Conservation (phyloP, 2,113 vertebrate genomes). For the Beaufortia kweichowensis region DNA sequence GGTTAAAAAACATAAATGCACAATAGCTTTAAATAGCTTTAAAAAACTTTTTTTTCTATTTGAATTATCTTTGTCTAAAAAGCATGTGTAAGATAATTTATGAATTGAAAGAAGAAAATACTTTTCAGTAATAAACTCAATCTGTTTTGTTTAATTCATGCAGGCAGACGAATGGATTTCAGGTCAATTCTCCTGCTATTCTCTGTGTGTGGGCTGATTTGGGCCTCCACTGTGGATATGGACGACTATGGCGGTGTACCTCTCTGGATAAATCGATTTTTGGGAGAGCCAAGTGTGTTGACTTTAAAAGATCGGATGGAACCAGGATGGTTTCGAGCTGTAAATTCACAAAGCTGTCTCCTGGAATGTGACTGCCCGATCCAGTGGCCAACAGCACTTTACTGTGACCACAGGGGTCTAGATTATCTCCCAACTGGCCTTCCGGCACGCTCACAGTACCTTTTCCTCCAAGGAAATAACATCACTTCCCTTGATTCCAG, state of each 20-base stretch:
- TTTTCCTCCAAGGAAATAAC: slow-evolving; percentile 76
- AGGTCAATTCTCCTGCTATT: slow-evolving; percentile 48
- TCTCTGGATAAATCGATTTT: slow-evolving; percentile 71
- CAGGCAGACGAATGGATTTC: slow-evolving; percentile 35
- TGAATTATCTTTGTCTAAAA: not conserved
- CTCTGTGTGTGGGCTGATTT: slow-evolving; percentile 38
- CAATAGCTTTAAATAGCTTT: not conserved
- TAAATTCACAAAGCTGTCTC: slow-evolving; percentile 67
- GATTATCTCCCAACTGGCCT: slow-evolving; percentile 57
- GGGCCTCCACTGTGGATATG: slow-evolving; percentile 49
- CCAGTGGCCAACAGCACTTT: slow-evolving; percentile 75
- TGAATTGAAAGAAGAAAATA: not conserved
- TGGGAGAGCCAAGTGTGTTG: slow-evolving; percentile 75
- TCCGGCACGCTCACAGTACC: slow-evolving; percentile 66
- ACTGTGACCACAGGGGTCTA: slow-evolving; percentile 71
- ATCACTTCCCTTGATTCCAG: slow-evolving; percentile 61
- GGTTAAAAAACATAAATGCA: no score
- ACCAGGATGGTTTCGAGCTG: slow-evolving; percentile 64
- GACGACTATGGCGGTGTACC: slow-evolving; percentile 74
- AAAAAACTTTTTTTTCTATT: not conserved
- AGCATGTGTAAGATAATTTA: not conserved
- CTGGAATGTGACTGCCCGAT: slow-evolving; percentile 73
- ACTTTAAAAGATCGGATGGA: slow-evolving; percentile 70
- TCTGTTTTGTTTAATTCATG: slow-evolving; percentile 37
- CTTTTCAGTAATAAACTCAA: slow-evolving; percentile 30